Conservation (phyloP, 2,888 invertebrate species). For the Quadroppia sp. region DNA sequence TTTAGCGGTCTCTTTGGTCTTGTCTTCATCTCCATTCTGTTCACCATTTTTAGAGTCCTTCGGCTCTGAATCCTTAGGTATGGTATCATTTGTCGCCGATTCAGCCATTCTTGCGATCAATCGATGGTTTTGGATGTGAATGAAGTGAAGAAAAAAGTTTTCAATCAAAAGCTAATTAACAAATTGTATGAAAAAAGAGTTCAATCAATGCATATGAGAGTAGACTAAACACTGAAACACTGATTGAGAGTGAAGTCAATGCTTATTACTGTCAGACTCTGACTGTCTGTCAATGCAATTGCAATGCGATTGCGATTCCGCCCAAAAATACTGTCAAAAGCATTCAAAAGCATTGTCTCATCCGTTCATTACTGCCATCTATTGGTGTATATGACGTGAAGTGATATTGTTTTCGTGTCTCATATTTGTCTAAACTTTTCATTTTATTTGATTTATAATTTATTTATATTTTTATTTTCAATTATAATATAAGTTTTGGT, state of each 20-base stretch:
- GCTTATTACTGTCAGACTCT: too few relatives aligned
- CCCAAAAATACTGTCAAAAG: constrained; percentile 4
- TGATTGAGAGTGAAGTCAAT: background rate
- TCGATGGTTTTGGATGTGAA: background rate
- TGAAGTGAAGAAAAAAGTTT: background rate
- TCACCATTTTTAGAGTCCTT: constrained; percentile 15
- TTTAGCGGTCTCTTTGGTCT: constrained; percentile 59
- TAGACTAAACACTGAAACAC: background rate
- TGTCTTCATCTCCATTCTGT: constrained; percentile 24
- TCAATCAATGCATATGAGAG: background rate
- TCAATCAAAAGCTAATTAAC: background rate
- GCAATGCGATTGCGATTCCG: background rate
- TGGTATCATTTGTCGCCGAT: background rate
- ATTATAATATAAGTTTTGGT: too few relatives aligned
- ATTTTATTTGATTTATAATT: too few relatives aligned
- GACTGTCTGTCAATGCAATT: too few relatives aligned
- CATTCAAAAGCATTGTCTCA: too few relatives aligned
- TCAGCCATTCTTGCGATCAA: constrained; percentile 8
- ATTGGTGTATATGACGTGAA: too few relatives aligned
- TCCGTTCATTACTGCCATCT: too few relatives aligned
- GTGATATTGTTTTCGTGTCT: too few relatives aligned
- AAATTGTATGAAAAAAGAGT: background rate
- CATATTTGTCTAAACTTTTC: too few relatives aligned
- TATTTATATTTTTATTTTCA: too few relatives aligned
- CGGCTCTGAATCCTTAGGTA: background rate